Conservation (phyloP, 2,113 vertebrate species). For the Entelurus aequoreus region DNA sequence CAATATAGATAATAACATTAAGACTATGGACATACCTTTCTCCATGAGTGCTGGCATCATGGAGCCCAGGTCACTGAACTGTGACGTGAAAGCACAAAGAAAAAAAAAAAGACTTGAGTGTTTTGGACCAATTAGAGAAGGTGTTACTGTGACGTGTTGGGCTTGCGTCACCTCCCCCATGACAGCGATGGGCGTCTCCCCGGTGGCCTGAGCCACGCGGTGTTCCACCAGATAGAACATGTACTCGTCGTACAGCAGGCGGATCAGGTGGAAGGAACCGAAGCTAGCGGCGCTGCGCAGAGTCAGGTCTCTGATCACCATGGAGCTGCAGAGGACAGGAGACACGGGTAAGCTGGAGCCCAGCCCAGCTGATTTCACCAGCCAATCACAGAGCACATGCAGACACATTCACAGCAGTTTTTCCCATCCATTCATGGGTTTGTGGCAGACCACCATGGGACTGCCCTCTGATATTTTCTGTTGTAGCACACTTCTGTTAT, state of each 20-base stretch:
- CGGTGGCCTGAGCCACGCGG: constrained; percentile 88
- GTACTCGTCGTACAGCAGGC: constrained; percentile 95
- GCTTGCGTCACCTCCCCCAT: constrained; percentile 89
- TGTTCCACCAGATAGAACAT: constrained; percentile 99
- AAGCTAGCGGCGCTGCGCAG: constrained; percentile 94
- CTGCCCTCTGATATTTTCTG: too few relatives aligned
- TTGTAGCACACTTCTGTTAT: too few relatives aligned
- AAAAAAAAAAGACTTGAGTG: background rate
- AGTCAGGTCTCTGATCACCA: constrained; percentile 98
- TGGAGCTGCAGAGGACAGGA: constrained; percentile 75
- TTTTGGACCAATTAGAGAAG: background rate
- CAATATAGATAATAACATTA: too few relatives aligned
- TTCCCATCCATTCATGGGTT: too few relatives aligned
- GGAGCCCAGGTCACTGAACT: constrained; percentile 90
- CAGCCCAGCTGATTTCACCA: background rate
- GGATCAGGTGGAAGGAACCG: constrained; percentile 96
- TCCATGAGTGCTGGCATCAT: constrained; percentile 86
- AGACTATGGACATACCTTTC: constrained; percentile 75
- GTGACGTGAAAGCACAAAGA: constrained; percentile 10
- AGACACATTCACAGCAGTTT: too few relatives aligned
- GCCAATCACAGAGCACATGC: too few relatives aligned
- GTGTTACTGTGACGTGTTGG: background rate
- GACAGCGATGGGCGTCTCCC: constrained; percentile 93
- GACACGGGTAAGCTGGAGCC: background rate
- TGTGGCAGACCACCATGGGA: too few relatives aligned